phyloP scores from a whole-genome alignment of 1,140 invertebrate genomes.

The Caenorhabditis brenneri region DNA sequence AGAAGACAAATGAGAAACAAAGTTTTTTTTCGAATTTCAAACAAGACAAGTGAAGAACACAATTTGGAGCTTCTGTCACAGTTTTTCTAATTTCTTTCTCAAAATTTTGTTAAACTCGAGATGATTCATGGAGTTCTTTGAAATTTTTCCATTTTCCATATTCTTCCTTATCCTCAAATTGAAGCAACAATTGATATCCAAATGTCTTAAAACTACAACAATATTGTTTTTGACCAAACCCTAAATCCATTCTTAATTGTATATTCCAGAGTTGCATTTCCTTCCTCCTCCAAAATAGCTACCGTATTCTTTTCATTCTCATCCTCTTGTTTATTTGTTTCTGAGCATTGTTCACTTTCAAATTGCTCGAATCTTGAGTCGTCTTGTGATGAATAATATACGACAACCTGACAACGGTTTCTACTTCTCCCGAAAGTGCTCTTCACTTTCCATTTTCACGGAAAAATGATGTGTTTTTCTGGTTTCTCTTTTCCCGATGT shows the following conservation, averaged over 20 bases:
- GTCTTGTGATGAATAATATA: slow-evolving; percentile 15
- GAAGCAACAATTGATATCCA: neutral
- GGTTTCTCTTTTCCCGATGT: neutral
- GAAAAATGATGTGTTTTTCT: neutral
- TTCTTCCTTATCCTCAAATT: neutral
- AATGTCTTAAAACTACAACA: neutral
- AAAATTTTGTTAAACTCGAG: no score
- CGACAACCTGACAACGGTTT: slow-evolving; percentile 17
- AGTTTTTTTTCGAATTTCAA: no score
- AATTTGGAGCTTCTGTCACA: no score
- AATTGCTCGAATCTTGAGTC: no score
- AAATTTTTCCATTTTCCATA: neutral
- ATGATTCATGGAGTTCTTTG: neutral
- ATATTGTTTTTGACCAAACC: neutral
- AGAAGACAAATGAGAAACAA: no score
- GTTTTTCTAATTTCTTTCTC: no score
- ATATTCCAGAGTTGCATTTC: no score
- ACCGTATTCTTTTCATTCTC: neutral
- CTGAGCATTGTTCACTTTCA: neutral
- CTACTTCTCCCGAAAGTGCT: neutral
- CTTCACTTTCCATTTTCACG: neutral
- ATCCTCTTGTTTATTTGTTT: neutral
- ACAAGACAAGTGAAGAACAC: no score
- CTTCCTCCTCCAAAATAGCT: neutral
- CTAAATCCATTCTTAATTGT: no score